phyloP scores from a whole-genome alignment of 2,113 vertebrate genomes.

The Nesospiza acunhae region DNA sequence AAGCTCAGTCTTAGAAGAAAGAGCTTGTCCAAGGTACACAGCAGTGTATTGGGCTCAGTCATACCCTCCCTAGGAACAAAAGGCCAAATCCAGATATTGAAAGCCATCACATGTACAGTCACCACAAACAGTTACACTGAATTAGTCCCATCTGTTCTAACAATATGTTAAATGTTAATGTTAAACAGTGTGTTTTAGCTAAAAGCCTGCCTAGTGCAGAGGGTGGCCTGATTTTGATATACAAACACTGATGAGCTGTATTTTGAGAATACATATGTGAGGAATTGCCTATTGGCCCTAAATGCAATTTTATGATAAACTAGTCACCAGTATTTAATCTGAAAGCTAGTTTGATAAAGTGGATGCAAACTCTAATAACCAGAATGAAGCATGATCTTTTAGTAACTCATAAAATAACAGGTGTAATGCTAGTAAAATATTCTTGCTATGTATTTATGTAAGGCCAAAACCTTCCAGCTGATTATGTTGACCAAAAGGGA shows the following conservation, averaged over 20 bases:
- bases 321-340: background rate
- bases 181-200: background rate
- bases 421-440: background rate
- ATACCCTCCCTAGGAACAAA: background rate
- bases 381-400: background rate
- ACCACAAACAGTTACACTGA: background rate
- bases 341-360: background rate
- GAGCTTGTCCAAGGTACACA: background rate
- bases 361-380: background rate
- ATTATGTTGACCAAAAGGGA: background rate
- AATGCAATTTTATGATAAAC: background rate
- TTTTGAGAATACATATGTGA: background rate
- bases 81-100: background rate
- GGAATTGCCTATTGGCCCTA: background rate
- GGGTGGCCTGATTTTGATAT: background rate
- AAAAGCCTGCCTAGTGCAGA: background rate
- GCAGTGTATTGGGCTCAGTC: background rate
- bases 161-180: background rate
- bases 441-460: background rate
- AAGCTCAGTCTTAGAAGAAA: background rate
- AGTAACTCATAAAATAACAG: background rate
- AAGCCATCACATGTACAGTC: background rate
- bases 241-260: background rate
- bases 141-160: constrained; percentile 19
- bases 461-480: background rate